Evolutionary conservation across 2,113 vertebrate genomes (phyloP), one percentile per base, ranked within the genome.

Genomic region (Pelusios castaneus): DNA sequence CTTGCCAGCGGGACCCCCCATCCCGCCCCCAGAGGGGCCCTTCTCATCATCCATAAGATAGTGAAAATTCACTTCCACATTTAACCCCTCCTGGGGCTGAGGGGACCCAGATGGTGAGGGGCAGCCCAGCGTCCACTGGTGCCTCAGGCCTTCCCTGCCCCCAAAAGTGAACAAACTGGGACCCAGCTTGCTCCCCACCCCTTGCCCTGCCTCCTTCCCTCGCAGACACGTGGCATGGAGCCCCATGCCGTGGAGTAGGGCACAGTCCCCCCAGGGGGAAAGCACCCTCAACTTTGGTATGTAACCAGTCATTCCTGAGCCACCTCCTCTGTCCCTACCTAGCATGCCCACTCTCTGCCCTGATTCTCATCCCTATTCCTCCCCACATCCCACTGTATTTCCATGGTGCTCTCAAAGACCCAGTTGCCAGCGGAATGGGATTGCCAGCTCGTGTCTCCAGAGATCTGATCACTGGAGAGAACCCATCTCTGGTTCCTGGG

Each of bases 131-230:
- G 84, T 84, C 93, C 84, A 2, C 5, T 1, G 75, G 93, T 96
- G 96, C 96, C 89, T 95, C 80, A 19, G 90, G 89, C 85, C 58
- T 79, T 45, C 81, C 56, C 82, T 27, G 5, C 56, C 47, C 9
- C 3, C 55, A 34, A 80, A 83, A 91, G 60, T 88, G 95, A 96
- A 91, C 95, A 90, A 93, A 93, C 34, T 81, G 93, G 93, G 95
- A 60, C 84, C 27, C 76, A 6, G 2, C 47, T 63, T 38, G 43
- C 55, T 78, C 52, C 82, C 79, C 43, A 6, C 17, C 34, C 45
- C 63, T 12, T 19, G 52, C 70, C 1, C 82, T n/a, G n/a, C n/a
- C 47, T 47, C 85, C 89, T 24, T 19, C 54, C n/a, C 45, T 55
- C 19, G 8, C 19, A 41, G 73, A 2, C 10, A 16, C 8, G 63